Evolutionary conservation across 2,888 invertebrate genomes (phyloP), one percentile per base, ranked within the genome.

Genomic region (Margaritifera margaritifera): DNA sequence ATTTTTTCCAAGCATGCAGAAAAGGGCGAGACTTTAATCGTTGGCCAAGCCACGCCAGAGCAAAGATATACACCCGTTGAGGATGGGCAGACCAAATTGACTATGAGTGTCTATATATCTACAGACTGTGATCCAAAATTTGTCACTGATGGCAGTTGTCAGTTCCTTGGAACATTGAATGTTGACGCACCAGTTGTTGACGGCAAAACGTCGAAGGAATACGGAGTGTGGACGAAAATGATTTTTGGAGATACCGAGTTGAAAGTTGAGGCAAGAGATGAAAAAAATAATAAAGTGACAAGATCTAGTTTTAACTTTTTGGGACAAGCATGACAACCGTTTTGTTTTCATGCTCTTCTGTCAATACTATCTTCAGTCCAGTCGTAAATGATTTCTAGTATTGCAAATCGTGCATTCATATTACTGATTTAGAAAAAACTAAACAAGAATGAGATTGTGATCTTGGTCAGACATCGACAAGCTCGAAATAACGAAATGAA

Each of bases 1-100:
- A 20, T 70, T 2, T 78, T 78, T 58, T 61, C 66, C 18, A 72
- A 62, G 18, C 71, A 74, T n/a, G 75, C 72, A 1, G 59, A 62
- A 20, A 24, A 50, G 20, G 75, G 75, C 11, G 62, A 74, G 18
- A 64, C 53, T 18, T 56, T 78, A 11, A 61, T 65, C 27, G 55
- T 74, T 27, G 75, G 72, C 11, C 66, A 71, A 24, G 65, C 64
- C 6, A 72, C 70, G 56, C 51, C 54, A 27, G 67, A 69, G 57
- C 25, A 74, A 52, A 62, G 27, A 1, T 74, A 68, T 51, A 55
- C 20, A 4, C 71, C 74, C 3, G 42, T 61, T 18, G 58, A 56
- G 8, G 52, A 22, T 0, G 59, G 66, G 18, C 76, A 78, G 53
- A 69, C 55, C n/a, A 19, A 53, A 4, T 52, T 79, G 58, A 24